Evolutionary conservation across 2,888 invertebrate genomes (phyloP), one percentile per base, ranked within the genome.

Genomic region (Amphimallon solstitiale): DNA sequence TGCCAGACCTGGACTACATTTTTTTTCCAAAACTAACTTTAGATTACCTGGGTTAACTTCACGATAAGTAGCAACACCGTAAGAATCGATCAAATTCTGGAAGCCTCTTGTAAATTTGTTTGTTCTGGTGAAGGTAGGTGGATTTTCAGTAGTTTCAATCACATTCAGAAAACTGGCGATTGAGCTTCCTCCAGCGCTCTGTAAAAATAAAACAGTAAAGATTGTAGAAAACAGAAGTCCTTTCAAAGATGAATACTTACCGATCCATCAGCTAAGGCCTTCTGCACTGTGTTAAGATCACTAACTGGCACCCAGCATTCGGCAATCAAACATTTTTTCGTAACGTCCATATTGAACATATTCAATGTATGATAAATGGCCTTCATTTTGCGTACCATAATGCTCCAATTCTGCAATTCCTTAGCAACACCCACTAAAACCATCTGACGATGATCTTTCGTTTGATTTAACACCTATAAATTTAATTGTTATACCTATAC

Each of bases 281-380:
- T 87, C 76, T 92, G 92, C 10, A 96, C 90, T 6, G 87, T 81
- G 14, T 86, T 85, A 29, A 94, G 79, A 75, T 94, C 93, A 54
- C 84, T 83, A 0, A 86, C 83, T 0, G 95, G 94, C 67, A 93
- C 91, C 94, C 94, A 95, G 77, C 94, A 93, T 81, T 95, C 95
- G 0, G 93, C 94, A 72, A 95, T 94, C 23, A 95, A 85, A 79
- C 94, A 95, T 78, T 95, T 95, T 82, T 93, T 92, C 1, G 94
- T 91, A 6, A 95, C 93, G 78, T 96, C 95, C 85, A 95, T 88
- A 79, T 92, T 96, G 84, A 96, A 95, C 83, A 94, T 88, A 83
- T 97, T 97, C 74, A 97, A 85, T 0, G 93, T 95, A 79, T 96
- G 94, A 83, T 96, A 97, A 78, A 97, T 95, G 1, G 96, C 95